A percentile compares a stretch with the other conserved stretches of the same genome.
Evolutionary conservation across 2,797 vertebrate genomes (phyloP).

Genomic region (Pitangus sulphuratus): DNA sequence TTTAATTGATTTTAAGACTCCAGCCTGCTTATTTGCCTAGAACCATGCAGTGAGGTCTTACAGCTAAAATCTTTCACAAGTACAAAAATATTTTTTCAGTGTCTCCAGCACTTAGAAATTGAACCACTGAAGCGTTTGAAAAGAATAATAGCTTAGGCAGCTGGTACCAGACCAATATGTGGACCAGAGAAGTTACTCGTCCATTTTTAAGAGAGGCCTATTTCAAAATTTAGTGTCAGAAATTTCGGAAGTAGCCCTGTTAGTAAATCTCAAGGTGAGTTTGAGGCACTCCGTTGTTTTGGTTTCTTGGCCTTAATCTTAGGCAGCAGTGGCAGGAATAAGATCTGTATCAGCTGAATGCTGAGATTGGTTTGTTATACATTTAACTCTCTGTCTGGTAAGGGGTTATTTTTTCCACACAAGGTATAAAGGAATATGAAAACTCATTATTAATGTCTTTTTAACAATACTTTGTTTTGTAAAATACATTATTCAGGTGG

Average conservation of each 20-base stretch:
- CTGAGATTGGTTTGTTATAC: neutral
- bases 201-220: neutral
- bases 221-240: neutral
- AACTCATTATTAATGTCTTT: neutral
- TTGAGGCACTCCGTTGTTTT: neutral
- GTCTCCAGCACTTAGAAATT: neutral
- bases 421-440: neutral
- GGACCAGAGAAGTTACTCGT: neutral
- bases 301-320: neutral
- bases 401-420: neutral
- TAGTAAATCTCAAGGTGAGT: neutral
- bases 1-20: neutral
- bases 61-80: neutral
- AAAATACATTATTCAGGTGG: conserved; percentile 75
- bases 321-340: neutral
- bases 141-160: neutral
- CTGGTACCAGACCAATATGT: neutral
- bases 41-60: neutral
- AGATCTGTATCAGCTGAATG: neutral
- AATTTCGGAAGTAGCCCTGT: neutral
- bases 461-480: neutral
- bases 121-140: neutral
- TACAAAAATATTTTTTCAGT: neutral
- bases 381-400: neutral
- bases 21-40: neutral